Conservation (phyloP, 2,113 vertebrate species). For the Ceyx melanurus region DNA sequence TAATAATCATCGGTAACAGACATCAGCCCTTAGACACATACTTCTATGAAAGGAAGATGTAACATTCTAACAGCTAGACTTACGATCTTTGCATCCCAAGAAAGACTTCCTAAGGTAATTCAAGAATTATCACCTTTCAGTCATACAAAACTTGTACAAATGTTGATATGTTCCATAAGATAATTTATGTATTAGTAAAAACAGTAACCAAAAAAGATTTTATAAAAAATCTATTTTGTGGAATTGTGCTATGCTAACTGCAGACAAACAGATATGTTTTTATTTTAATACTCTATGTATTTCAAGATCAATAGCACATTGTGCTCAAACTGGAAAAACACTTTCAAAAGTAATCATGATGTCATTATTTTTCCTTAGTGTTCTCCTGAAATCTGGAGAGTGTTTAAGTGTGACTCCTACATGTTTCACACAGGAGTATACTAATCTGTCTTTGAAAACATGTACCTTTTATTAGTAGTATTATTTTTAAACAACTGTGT, state of each 20-base stretch:
- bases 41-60: not conserved
- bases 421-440: not conserved
- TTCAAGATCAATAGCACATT: not conserved
- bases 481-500: not conserved
- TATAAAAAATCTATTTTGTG: not conserved
- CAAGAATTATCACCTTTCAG: not conserved
- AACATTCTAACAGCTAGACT: slow-evolving; percentile 1
- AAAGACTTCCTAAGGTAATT: not conserved
- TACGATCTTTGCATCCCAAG: not conserved
- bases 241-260: not conserved
- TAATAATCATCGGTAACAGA: slow-evolving; percentile 23
- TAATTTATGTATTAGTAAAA: not conserved
- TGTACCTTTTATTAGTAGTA: not conserved
- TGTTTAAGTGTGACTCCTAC: not conserved
- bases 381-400: not conserved
- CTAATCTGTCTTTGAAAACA: not conserved
- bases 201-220: not conserved
- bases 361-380: not conserved
- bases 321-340: not conserved
- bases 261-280: not conserved
- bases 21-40: slow-evolving; percentile 14
- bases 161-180: not conserved
- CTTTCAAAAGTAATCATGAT: not conserved
- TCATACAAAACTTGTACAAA: not conserved
- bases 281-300: not conserved